Percentiles rank a stretch among this genome's conserved stretches.
Conservation (phyloP, 2,797 vertebrate species). For the Hafferia zeledoni region DNA sequence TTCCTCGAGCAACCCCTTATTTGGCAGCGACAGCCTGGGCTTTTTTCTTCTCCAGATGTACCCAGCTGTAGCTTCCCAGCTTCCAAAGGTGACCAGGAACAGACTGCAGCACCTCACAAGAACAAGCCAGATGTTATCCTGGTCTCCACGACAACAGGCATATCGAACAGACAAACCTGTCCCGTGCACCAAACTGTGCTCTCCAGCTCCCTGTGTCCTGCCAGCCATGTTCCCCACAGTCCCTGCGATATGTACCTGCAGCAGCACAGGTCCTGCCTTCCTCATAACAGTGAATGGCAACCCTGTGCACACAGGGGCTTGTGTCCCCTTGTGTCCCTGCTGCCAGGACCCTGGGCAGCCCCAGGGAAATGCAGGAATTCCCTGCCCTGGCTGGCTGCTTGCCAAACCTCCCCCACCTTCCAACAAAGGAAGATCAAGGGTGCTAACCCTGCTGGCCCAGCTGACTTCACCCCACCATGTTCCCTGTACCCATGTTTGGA, state of each 20-base stretch:
- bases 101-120: not conserved
- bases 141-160: not conserved
- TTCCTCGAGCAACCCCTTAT: not conserved
- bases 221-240: fast-evolving
- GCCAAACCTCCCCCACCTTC: not conserved
- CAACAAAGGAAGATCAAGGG: constrained; percentile 38
- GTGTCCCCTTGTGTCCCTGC: not conserved
- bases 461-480: constrained; percentile 28
- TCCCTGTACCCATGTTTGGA: not conserved
- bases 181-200: not conserved
- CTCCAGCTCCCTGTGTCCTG: not conserved
- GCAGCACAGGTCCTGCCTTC: not conserved
- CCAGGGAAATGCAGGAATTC: not conserved
- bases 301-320: not conserved
- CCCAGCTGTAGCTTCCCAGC: not conserved
- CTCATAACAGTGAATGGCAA: not conserved
- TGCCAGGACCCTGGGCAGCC: not conserved
- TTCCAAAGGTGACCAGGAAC: not conserved
- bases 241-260: not conserved
- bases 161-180: not conserved
- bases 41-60: not conserved
- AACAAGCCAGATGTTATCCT: not conserved
- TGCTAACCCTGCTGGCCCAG: constrained; percentile 20
- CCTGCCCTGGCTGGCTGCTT: not conserved
- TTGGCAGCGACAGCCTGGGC: not conserved